A percentile compares a stretch with the other conserved stretches of the same genome.
phyloP scores from a whole-genome alignment of 2,113 vertebrate species.

The Genyomyrus donnyi region DNA sequence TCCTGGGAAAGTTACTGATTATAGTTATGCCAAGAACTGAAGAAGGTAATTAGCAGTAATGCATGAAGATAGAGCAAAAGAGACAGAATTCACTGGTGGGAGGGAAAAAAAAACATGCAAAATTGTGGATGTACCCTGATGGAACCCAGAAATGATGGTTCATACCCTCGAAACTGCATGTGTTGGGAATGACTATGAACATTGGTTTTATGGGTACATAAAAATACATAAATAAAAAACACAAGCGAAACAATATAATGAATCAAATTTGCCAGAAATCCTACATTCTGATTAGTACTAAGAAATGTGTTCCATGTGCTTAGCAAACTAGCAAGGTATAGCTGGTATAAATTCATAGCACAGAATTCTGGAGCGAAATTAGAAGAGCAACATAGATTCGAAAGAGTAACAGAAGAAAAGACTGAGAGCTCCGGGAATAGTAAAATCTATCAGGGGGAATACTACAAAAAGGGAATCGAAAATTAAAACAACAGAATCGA shows the following conservation, averaged over 20 bases:
- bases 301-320: not conserved
- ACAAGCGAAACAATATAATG: not conserved
- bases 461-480: not conserved
- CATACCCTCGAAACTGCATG: not conserved
- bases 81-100: not conserved
- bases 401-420: not conserved
- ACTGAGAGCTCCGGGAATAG: not conserved
- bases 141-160: not conserved
- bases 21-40: not conserved
- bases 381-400: not conserved
- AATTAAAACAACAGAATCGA: not conserved
- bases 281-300: not conserved
- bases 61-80: not conserved
- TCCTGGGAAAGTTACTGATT: not conserved
- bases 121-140: not conserved
- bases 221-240: not conserved
- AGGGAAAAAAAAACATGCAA: not conserved
- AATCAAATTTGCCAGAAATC: not conserved
- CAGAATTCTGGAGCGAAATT: not conserved
- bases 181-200: not conserved
- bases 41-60: not conserved
- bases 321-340: not conserved
- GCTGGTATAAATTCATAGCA: not conserved
- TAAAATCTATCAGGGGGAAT: not conserved
- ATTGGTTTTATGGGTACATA: not conserved